Base-by-base conservation (phyloP, 2,113 vertebrate species). In the Montifringilla adamsi region DNA sequence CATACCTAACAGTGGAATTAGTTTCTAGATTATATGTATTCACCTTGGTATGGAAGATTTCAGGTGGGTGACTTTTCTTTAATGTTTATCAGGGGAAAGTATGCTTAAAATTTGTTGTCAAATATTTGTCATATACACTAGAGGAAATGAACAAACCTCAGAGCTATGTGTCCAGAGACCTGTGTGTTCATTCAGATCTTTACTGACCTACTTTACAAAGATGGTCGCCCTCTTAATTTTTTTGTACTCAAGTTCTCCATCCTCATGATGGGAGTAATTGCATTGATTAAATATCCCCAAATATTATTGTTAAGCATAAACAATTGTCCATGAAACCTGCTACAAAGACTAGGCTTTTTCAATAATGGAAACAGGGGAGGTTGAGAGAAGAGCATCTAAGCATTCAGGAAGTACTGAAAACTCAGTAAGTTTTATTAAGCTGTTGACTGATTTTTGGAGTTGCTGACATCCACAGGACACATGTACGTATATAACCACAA, bases 221-320 rank as follows among this genome's bases (percentile, higher is more conserved):
- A 16, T 43, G 33, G 8, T 27, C 47, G 33, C 7, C 0, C 0
- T 13, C 35, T 67, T 76, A 0, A 30, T 85, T 56, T 80, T 43
- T 80, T 49, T 73, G 18, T 60, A 28, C 26, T 85, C 37, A 24
- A 63, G 43, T 66, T 69, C 23, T 83, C 43, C 6, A 2, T 13
- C 20, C 49, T 43, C 23, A 77, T 83, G 92, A 74, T 52, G 15
- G 9, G 20, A 62, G 11, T 50, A 41, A 50, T 21, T 72, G 27
- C n/a, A 33, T 21, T 66, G 35, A 70, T 93, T 81, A 52, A 35
- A 63, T 74, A 53, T 70, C 39, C 26, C 16, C 52, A 77, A 66
- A 30, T 87, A 50, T 72, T 93, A 23, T 49, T 90, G 22, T 70
- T 72, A 72, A 79, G 13, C 12, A 43, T 15, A 81, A 27, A 16